Evolutionary conservation across 2,113 vertebrate species (phyloP).

Genomic region (Peromyscus leucopus): DNA sequence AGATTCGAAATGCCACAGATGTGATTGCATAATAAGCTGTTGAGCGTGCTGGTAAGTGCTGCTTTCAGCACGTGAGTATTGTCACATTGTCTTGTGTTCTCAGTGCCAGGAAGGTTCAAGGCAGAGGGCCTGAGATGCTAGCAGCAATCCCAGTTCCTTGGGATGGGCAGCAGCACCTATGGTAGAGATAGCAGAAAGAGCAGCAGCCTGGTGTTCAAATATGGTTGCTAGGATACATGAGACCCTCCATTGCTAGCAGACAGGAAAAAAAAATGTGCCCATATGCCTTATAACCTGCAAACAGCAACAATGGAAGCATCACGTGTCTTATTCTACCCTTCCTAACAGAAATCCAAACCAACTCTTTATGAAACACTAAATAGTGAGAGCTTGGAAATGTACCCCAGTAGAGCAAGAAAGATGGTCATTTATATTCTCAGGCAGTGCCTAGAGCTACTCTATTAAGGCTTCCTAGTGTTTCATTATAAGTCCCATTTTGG

Average conservation of each 20-base stretch:
- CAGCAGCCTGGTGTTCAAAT: slow-evolving; percentile 79
- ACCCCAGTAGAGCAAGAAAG: slow-evolving; percentile 1
- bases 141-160: not conserved
- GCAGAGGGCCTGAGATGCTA: slow-evolving; percentile 29
- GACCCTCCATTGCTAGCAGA: slow-evolving; percentile 84
- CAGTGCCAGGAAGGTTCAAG: slow-evolving; percentile 3
- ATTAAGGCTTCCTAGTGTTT: slow-evolving; percentile 60
- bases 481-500: slow-evolving; percentile 43
- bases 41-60: slow-evolving; percentile 46
- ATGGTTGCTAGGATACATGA: slow-evolving; percentile 87
- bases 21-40: slow-evolving; percentile 66
- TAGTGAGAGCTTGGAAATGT: slow-evolving; percentile 22
- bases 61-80: slow-evolving; percentile 51
- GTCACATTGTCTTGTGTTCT: slow-evolving; percentile 38
- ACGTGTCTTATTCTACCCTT: slow-evolving; percentile 34
- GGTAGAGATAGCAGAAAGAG: slow-evolving; percentile 77
- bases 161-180: slow-evolving; percentile 55
- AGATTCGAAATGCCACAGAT: slow-evolving; percentile 71
- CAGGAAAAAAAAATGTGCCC: slow-evolving; percentile 65
- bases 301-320: slow-evolving; percentile 75
- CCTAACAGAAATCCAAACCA: slow-evolving; percentile 55
- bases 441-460: not conserved
- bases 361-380: slow-evolving; percentile 50
- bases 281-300: slow-evolving; percentile 82
- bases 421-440: slow-evolving; percentile 17